Evolutionary conservation across 1,140 invertebrate species (phyloP).

Genomic region (Pseudomyrmex gracilis): DNA sequence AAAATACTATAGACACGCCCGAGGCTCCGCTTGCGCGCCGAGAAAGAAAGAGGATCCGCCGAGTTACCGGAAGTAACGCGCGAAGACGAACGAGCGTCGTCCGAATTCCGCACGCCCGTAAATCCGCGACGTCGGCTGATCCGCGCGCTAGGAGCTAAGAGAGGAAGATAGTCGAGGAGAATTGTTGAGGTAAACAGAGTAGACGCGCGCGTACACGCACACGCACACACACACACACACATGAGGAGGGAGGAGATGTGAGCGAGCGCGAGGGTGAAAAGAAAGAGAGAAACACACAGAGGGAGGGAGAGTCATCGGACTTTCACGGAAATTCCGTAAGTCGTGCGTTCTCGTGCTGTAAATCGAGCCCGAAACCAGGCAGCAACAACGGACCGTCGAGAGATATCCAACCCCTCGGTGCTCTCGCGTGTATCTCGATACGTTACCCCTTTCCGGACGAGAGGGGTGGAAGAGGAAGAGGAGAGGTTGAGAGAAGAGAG

Average conservation of each 20-base stretch:
- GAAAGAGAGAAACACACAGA: not conserved
- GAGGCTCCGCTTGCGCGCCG: not conserved
- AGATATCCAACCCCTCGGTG: slow-evolving; percentile 58
- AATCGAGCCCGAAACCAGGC: slow-evolving; percentile 66
- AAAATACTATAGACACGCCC: slow-evolving; percentile 32
- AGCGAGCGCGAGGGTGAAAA: not conserved
- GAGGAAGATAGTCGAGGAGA: slow-evolving; percentile 38
- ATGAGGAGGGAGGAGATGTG: not conserved
- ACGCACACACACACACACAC: not conserved
- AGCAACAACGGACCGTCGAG: slow-evolving; percentile 62
- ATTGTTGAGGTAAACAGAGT: slow-evolving; percentile 41
- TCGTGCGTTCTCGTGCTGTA: slow-evolving; percentile 67
- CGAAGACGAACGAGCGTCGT: slow-evolving; percentile 56
- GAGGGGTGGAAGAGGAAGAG: slow-evolving; percentile 10
- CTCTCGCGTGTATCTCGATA: slow-evolving; percentile 69
- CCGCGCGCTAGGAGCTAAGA: slow-evolving; percentile 34
- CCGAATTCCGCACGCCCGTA: slow-evolving; percentile 52
- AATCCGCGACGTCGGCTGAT: slow-evolving; percentile 54
- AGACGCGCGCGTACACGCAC: not conserved
- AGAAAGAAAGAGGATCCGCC: not conserved
- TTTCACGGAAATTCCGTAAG: slow-evolving; percentile 64
- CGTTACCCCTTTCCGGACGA: slow-evolving; percentile 66
- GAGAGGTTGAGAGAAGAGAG: slow-evolving; percentile 61
- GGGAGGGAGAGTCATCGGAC: slow-evolving; percentile 49
- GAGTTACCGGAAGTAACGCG: slow-evolving; percentile 50